Base-by-base conservation (phyloP, 2,113 vertebrate genomes). In the Xenus cinereus region DNA sequence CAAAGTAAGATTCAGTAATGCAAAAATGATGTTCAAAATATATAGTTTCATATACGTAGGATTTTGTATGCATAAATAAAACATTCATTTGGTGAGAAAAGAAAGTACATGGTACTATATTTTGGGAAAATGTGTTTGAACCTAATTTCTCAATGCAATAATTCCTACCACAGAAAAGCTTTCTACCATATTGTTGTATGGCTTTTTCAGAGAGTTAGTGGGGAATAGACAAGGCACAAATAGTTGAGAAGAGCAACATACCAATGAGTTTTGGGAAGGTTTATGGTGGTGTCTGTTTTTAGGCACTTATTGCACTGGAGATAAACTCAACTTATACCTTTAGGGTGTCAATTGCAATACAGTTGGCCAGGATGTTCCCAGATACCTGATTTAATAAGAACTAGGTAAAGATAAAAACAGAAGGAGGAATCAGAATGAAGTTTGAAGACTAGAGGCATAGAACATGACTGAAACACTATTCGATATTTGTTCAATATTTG, bases 401-500 rank as follows among this genome's bases (percentile, higher is more conserved):
- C 39, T 39, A 86, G 57, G 72, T 92, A 74, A 83, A 95, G 30
- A 82, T 46, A 81, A 75, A 96, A 96, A 64, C 19, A 88, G 27
- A 77, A 16, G 24, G 41, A 86, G 54, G 18, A 95, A 67, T 41
- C 22, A 77, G 60, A 84, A 84, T 54, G 68, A 86, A 66, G 51
- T 85, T 51, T 56, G 35, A 93, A 77, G 43, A 67, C 89, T 39
- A 39, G 69, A 91, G 67, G 62, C 64, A 81, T 2, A 75, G 32
- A 89, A 89, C 64, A 81, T 28, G n/a, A 41, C 26, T 89, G 62
- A 92, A 81, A 96, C 23, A 89, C 12, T 3, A 18, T 27, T 59
- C 32, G 26, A 26, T 80, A 63, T 90, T 75, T 95, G 90, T 76
- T 93, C 62, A 82, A 39, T 95, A 69, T 93, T 87, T 83, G 56